These are phyloP conservation scores for Acropternis orthonyx DNA, from an alignment of 2,797 vertebrate species.

Conservation along the genomic window DNA sequence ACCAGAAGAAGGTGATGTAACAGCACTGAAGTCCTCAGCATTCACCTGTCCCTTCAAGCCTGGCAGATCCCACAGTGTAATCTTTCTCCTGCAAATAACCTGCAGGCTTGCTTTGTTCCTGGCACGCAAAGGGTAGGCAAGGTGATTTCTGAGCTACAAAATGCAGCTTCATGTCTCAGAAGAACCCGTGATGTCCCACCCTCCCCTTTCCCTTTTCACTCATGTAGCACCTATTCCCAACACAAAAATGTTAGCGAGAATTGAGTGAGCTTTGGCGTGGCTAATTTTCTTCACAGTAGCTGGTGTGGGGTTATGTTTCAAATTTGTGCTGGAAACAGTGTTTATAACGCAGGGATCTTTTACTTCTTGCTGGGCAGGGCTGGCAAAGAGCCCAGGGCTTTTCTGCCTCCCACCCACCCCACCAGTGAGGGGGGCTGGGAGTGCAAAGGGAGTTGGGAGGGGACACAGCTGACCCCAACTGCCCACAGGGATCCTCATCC, in stretches of 20 bases:
- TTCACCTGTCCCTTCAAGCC: not conserved
- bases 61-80: not conserved
- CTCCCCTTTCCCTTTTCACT: not conserved
- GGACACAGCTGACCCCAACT: not conserved
- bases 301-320: fast-evolving
- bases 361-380: not conserved
- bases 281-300: not conserved
- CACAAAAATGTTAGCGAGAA: not conserved
- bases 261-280: not conserved
- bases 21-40: not conserved
- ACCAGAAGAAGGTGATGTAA: not conserved
- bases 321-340: not conserved
- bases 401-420: not conserved
- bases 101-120: not conserved
- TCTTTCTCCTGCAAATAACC: not conserved
- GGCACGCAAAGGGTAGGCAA: not conserved
- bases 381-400: not conserved
- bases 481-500: not conserved
- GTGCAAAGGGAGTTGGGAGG: not conserved
- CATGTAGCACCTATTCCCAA: not conserved
- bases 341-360: not conserved
- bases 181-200: not conserved
- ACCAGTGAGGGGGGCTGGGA: fast-evolving
- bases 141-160: not conserved
- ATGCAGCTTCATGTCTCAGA: not conserved